A percentile compares a stretch with the other conserved stretches of the same genome.
Evolutionary conservation across 2,113 vertebrate genomes (phyloP).

Genomic region (mouse (Mus musculus)): DNA sequence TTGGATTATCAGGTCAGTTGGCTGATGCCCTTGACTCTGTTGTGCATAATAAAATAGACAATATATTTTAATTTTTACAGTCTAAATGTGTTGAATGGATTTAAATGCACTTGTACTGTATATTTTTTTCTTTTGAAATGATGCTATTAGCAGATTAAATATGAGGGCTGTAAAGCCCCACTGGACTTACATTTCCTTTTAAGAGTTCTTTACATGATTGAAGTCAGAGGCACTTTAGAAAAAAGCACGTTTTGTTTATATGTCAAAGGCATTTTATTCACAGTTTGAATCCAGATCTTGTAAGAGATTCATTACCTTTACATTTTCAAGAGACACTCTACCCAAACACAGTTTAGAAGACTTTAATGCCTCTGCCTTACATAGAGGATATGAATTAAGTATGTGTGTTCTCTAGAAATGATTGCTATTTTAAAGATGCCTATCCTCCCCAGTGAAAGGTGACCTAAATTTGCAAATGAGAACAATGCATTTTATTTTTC

Average conservation of each 20-base stretch:
- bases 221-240: constrained; percentile 63
- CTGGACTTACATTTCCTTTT: constrained; percentile 81
- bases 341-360: constrained; percentile 6
- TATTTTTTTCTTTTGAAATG: constrained; percentile 79
- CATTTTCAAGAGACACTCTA: background rate
- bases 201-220: constrained; percentile 77
- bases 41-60: constrained; percentile 77
- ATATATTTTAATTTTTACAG: constrained; percentile 74
- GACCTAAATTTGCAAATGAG: constrained; percentile 35
- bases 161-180: constrained; percentile 73
- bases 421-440: background rate
- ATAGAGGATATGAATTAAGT: constrained; percentile 47
- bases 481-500: constrained; percentile 52
- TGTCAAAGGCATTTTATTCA: constrained; percentile 25
- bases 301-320: constrained; percentile 26
- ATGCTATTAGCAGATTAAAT: constrained; percentile 84
- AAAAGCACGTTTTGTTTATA: constrained; percentile 40
- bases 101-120: constrained; percentile 74
- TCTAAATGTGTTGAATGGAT: constrained; percentile 70
- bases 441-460: background rate
- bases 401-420: background rate
- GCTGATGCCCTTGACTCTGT: constrained; percentile 77
- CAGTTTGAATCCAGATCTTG: constrained; percentile 39
- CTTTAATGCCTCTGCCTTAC: constrained; percentile 12
- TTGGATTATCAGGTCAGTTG: constrained; percentile 82